Conservation (phyloP, 1,140 invertebrate species). For the Ceratoteleas bidentatus region DNA sequence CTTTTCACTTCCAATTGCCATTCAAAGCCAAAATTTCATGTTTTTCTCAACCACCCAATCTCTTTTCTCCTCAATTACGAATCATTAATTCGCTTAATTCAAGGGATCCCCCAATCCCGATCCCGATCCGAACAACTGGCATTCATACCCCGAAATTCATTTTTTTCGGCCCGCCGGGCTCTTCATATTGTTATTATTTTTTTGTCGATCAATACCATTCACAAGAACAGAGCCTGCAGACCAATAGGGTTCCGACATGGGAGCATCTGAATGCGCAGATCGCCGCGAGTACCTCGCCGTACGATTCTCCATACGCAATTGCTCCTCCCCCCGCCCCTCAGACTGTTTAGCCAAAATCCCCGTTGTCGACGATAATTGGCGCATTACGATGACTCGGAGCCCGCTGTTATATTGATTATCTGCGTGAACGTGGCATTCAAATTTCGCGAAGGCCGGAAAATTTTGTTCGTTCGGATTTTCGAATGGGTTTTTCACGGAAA, state of each 20-base stretch:
- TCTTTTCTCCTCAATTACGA: too few relatives aligned
- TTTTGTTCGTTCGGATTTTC: too few relatives aligned
- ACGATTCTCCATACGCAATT: constrained; percentile 59
- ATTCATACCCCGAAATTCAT: constrained; percentile 64
- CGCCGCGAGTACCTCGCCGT: constrained; percentile 61
- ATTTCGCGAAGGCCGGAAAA: background rate
- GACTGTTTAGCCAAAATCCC: constrained; percentile 63
- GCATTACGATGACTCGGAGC: constrained; percentile 71
- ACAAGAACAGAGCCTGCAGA: constrained; percentile 75
- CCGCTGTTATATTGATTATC: constrained; percentile 71
- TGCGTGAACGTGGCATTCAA: constrained; percentile 3
- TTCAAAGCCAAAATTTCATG: too few relatives aligned
- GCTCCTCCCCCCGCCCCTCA: constrained; percentile 50
- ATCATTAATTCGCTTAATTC: too few relatives aligned
- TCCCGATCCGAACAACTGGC: background rate
- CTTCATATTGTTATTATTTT: constrained; percentile 77
- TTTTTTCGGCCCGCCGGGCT: constrained; percentile 45
- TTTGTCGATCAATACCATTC: constrained; percentile 80
- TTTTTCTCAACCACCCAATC: too few relatives aligned
- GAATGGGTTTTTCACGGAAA: too few relatives aligned
- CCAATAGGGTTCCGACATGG: constrained; percentile 74
- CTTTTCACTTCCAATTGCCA: too few relatives aligned
- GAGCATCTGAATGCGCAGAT: constrained; percentile 75
- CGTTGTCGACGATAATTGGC: constrained; percentile 69
- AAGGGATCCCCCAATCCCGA: too few relatives aligned